Percentiles rank a stretch among this genome's conserved stretches.
These are phyloP conservation scores for Redunca redunca DNA, from an alignment of 2,113 vertebrate genomes.

Conservation along the genomic window DNA sequence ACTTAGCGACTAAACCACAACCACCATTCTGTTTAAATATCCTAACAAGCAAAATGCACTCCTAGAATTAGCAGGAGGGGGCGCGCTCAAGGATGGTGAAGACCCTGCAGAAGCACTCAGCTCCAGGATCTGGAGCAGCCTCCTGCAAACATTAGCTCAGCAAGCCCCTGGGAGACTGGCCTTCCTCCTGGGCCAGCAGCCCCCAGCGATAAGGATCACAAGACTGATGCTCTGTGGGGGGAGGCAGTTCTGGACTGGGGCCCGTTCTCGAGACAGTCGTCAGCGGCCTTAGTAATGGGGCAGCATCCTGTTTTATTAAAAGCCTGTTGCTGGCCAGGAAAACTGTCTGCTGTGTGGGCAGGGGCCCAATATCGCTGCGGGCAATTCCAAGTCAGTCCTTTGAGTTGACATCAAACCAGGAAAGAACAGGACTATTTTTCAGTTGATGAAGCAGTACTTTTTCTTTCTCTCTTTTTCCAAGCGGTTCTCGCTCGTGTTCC, in stretches of 20 bases:
- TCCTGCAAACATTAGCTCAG: not conserved
- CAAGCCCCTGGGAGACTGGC: not conserved
- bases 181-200: not conserved
- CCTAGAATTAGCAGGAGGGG: not conserved
- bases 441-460: slow-evolving; percentile 48
- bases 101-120: not conserved
- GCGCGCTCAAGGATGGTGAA: not conserved
- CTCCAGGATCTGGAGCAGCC: not conserved
- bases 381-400: slow-evolving; percentile 40
- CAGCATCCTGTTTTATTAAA: slow-evolving; percentile 61
- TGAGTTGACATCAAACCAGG: slow-evolving; percentile 36
- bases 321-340: slow-evolving; percentile 43
- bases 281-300: not conserved
- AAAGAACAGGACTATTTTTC: slow-evolving; percentile 27
- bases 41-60: not conserved
- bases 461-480: not conserved
- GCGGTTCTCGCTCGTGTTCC: not conserved
- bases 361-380: slow-evolving; percentile 37
- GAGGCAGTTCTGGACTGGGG: not conserved
- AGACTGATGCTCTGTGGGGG: not conserved
- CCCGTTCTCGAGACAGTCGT: not conserved
- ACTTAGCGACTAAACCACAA: not conserved
- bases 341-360: slow-evolving; percentile 51
- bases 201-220: not conserved
- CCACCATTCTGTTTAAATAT: not conserved